Conservation (phyloP, 2,888 invertebrate species). For the Eristalis intricaria region DNA sequence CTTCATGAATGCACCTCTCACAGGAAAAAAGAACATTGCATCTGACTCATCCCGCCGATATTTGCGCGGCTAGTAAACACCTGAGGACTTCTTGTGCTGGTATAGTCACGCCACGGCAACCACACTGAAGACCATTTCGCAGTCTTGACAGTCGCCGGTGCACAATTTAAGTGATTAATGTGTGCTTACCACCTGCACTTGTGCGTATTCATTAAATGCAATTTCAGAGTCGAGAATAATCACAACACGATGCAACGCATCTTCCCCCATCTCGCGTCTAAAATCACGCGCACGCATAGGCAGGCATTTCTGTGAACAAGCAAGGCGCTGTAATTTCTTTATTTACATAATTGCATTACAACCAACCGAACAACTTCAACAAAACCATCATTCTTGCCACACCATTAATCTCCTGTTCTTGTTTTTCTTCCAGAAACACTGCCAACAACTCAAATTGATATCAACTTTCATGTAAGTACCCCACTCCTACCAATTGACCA, state of each 20-base stretch:
- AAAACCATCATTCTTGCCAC: background rate
- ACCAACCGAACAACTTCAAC: background rate
- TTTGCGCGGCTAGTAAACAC: too few relatives aligned
- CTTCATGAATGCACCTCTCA: too few relatives aligned
- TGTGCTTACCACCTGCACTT: background rate
- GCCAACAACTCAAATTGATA: slow-evolving; percentile 43
- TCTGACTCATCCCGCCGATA: too few relatives aligned
- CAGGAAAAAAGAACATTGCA: too few relatives aligned
- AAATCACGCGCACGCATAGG: background rate
- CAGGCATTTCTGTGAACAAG: background rate
- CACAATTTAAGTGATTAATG: too few relatives aligned
- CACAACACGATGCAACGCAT: background rate
- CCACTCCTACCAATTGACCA: background rate
- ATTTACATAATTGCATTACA: slow-evolving; percentile 7
- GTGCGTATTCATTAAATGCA: background rate
- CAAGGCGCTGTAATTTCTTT: background rate
- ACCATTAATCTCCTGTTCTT: background rate
- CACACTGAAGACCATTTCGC: too few relatives aligned
- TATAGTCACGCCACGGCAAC: too few relatives aligned
- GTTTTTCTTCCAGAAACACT: slow-evolving; percentile 28
- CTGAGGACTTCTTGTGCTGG: too few relatives aligned
- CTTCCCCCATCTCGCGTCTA: background rate
- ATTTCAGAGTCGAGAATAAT: background rate
- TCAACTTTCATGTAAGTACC: slow-evolving; percentile 62
- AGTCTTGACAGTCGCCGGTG: too few relatives aligned